Base-by-base conservation (phyloP, 2,113 vertebrate species). In the Cyprichromis sp. region DNA sequence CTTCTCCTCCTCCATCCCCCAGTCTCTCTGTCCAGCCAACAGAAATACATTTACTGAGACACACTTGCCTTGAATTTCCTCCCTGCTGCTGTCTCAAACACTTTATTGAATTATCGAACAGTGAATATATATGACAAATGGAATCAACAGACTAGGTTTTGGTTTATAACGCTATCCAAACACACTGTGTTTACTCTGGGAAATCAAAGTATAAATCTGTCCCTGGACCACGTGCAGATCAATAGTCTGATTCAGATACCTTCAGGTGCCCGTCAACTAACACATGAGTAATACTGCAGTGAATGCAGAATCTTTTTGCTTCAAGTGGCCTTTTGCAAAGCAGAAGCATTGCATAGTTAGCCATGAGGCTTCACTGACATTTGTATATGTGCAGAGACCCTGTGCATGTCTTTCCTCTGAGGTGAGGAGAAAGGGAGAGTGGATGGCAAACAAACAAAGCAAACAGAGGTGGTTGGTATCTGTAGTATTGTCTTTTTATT, bases 101-200 rank as follows among this genome's bases (percentile, higher is more conserved):
- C 91, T 94, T 95, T 96, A 95, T 95, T 94, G 94, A 95, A 93
- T 95, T 95, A 94, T 95, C 83, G 94, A 95, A 91, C 92, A 86
- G 88, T 90, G 94, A 89, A 92, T 93, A 95, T 96, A 95, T 96
- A 95, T 95, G 95, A 94, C 94, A 92, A 95, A 95, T 93, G 88
- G 93, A 95, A 93, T 93, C 94, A 95, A 93, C 95, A 94, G 94
- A 87, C 93, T 81, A 79, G 91, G 91, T 95, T 91, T 92, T 93
- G 93, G 92, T 95, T 94, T 96, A 94, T 92, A 95, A 94, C 87
- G 90, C 85, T 93, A 89, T 91, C 93, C 91, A 94, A 95, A 95
- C 91, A 92, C 81, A 85, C 38, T 50, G 90, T 92, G 92, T 94
- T 94, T 94, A 90, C 91, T 82, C 79, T 19, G 80, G 93, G 93